These are phyloP conservation scores for Diploscapter pachys DNA, from an alignment of 1,140 invertebrate species.

Conservation along the genomic window DNA sequence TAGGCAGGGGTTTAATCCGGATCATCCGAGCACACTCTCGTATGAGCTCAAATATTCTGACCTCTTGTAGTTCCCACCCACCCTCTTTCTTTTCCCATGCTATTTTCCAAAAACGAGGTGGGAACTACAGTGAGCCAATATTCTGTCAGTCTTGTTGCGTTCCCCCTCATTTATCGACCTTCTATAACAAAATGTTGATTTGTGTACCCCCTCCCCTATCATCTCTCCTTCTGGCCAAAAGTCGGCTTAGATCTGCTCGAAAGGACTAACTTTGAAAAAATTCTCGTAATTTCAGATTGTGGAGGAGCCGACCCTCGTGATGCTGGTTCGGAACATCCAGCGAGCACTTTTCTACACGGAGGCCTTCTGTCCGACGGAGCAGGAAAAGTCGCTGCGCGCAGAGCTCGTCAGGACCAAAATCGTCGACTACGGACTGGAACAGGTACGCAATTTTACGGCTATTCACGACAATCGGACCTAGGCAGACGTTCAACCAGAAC, in stretches of 20 bases:
- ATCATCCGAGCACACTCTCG: too few species aligned
- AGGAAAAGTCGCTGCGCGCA: constrained; percentile 35
- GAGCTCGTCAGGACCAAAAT: constrained; percentile 26
- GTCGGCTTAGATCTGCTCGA: not conserved
- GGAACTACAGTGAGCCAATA: too few species aligned
- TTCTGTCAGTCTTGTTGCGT: too few species aligned
- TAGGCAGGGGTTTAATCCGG: too few species aligned
- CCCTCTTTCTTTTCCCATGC: too few species aligned
- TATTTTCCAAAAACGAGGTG: too few species aligned
- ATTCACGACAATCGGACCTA: too few species aligned
- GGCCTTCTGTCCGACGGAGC: constrained; percentile 14
- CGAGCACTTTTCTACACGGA: constrained; percentile 20
- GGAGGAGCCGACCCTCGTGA: constrained; percentile 13
- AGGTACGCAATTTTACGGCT: not conserved
- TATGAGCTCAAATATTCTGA: too few species aligned
- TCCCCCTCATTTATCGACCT: not conserved
- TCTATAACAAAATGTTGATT: not conserved
- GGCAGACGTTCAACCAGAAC: too few species aligned
- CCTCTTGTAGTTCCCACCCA: too few species aligned
- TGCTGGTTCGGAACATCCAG: constrained; percentile 10
- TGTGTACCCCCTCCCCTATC: too few species aligned
- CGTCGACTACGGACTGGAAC: constrained; percentile 30
- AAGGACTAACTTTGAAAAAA: not conserved
- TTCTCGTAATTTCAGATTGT: constrained; percentile 2
- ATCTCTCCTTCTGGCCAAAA: not conserved